Conservation (phyloP, 2,113 vertebrate species). For the Ploceus nigricollis region DNA sequence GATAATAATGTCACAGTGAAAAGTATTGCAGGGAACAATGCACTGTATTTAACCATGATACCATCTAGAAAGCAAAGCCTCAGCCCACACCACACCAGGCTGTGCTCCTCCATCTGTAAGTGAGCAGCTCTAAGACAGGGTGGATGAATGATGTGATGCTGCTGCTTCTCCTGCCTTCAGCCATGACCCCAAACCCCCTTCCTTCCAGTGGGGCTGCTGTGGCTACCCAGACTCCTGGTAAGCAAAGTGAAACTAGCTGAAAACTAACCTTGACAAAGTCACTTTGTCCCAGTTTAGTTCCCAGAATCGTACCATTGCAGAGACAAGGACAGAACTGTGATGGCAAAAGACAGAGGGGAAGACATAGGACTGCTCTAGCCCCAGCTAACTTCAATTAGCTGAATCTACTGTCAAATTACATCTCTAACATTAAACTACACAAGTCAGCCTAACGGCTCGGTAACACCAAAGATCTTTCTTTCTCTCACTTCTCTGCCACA, state of each 20-base stretch:
- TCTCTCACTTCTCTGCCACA: neutral
- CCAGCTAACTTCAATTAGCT: neutral
- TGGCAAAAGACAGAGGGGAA: neutral
- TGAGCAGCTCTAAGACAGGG: neutral
- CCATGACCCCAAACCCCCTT: neutral
- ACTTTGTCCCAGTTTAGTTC: neutral
- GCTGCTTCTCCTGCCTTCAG: neutral
- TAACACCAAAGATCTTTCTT: neutral
- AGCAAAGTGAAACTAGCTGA: neutral
- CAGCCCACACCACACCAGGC: neutral
- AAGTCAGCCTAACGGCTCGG: neutral
- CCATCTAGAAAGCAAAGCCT: neutral
- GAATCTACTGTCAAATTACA: neutral
- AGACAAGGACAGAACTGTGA: neutral
- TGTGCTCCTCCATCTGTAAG: neutral
- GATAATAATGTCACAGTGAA: neutral
- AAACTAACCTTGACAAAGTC: neutral
- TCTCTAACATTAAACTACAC: neutral
- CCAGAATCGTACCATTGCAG: accelerated
- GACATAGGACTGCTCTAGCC: neutral
- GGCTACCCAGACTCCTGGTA: neutral
- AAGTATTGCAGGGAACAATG: neutral
- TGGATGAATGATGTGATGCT: accelerated
- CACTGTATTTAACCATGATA: neutral
- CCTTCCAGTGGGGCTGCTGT: neutral